These are phyloP conservation scores for Drosophila melanosoma DNA, from an alignment of 2,888 invertebrate species.

Conservation along the genomic window DNA sequence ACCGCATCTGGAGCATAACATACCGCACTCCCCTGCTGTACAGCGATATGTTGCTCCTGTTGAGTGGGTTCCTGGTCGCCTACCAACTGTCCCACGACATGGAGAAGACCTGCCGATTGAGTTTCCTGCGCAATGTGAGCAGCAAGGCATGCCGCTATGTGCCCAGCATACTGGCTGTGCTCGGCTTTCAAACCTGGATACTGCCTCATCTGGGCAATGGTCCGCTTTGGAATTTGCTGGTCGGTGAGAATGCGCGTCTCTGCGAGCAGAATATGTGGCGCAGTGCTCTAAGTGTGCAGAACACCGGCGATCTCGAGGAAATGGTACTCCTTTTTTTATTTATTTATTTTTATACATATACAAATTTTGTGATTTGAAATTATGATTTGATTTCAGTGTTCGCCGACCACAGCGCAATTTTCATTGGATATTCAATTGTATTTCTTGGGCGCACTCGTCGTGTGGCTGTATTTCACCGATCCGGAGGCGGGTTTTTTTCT, in stretches of 20 bases:
- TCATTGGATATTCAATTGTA: slow-evolving; percentile 91
- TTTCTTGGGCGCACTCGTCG: slow-evolving; percentile 87
- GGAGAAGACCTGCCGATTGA: slow-evolving; percentile 86
- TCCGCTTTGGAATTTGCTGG: slow-evolving; percentile 88
- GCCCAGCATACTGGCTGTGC: slow-evolving; percentile 87
- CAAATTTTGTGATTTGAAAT: neutral
- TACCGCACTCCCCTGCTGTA: slow-evolving; percentile 88
- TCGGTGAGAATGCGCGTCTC: slow-evolving; percentile 88
- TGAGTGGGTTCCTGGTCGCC: slow-evolving; percentile 89
- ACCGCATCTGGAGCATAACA: slow-evolving; percentile 86
- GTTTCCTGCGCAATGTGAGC: slow-evolving; percentile 87
- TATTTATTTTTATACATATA: too few relatives aligned
- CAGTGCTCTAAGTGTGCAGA: slow-evolving; percentile 89
- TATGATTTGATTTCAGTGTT: slow-evolving; percentile 86
- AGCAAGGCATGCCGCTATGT: slow-evolving; percentile 88
- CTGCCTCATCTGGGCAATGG: slow-evolving; percentile 88
- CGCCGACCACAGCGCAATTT: slow-evolving; percentile 90
- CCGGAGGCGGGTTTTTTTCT: slow-evolving; percentile 86
- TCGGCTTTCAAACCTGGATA: slow-evolving; percentile 89
- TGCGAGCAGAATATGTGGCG: slow-evolving; percentile 90
- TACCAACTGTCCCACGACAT: slow-evolving; percentile 87
- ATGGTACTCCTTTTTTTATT: slow-evolving; percentile 86
- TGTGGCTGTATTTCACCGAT: slow-evolving; percentile 88
- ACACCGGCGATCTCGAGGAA: slow-evolving; percentile 89
- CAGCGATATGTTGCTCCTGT: slow-evolving; percentile 89